Evolutionary conservation across 2,113 vertebrate genomes (phyloP), one percentile per base, ranked within the genome.

Genomic region (Coptodon rendalli): DNA sequence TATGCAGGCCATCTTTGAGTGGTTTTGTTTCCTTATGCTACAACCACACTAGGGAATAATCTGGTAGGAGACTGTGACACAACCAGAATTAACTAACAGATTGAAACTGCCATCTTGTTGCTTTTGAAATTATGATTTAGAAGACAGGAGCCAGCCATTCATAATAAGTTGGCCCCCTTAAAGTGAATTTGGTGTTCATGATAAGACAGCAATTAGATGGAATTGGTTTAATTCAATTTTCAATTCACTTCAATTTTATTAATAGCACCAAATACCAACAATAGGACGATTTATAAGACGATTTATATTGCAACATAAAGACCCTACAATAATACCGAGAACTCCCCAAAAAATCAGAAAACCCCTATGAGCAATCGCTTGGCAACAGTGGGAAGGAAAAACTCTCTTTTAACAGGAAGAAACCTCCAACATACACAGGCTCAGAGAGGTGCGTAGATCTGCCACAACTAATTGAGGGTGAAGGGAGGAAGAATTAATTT

Each of bases 271-370:
- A 66, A 5, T 22, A 38, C 38, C 34, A 66, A 38, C 34, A 66
- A 38, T 12, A 66, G 1, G 22, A 22, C 22, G 22, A 22, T 22
- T 22, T 22, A 22, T 66, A 66, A 66, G 34, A 19, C 0, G 0
- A 36, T 66, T 66, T 38, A 38, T 13, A 66, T 66, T 66, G 61
- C 61, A 66, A 66, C 31, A 66, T 38, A 13, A 2, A 66, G 61
- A 38, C 61, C 0, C 61, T 38, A 38, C 61, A 66, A 38, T 66
- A 7, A n/a, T n/a, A n/a, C 61, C 38, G 61, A 38, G 0, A 66
- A 38, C 34, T 0, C 34, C 61, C n/a, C n/a, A n/a, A 0, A 0
- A n/a, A 66, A 66, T 66, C 61, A 13, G 10, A 66, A 38, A 66
- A 66, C 61, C 31, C 31, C 34, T 38, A 38, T 66, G 61, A 66